Conservation (phyloP, 2,113 vertebrate genomes). For the Chaetorhynchus papuensis region DNA sequence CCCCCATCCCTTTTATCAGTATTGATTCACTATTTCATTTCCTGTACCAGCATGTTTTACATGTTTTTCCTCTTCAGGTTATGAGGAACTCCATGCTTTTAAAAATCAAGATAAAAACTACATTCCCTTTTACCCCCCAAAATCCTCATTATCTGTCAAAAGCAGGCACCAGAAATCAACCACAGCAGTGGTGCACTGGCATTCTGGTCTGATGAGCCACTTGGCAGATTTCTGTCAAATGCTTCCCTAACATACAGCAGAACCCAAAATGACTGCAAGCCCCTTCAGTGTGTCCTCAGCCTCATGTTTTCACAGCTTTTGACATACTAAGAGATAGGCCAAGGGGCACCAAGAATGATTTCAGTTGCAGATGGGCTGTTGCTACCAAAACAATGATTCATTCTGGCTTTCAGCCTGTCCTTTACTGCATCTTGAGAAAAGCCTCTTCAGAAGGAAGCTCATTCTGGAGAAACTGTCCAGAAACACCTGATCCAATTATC, state of each 20-base stretch:
- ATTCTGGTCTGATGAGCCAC: not conserved
- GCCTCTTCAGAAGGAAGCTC: not conserved
- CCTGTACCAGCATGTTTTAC: not conserved
- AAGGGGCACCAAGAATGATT: not conserved
- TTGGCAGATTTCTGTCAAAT: not conserved
- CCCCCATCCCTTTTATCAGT: not conserved
- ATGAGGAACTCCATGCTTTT: not conserved
- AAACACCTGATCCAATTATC: not conserved
- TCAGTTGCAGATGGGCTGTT: not conserved
- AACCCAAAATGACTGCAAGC: not conserved
- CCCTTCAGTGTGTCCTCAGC: not conserved
- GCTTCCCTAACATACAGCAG: not conserved
- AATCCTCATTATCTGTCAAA: not conserved
- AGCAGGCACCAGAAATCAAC: not conserved
- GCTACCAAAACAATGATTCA: not conserved
- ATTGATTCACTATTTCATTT: not conserved
- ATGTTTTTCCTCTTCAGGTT: not conserved
- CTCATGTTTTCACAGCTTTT: not conserved
- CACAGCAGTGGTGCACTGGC: not conserved
- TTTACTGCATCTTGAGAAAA: not conserved
- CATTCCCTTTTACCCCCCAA: not conserved
- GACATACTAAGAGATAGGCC: not conserved
- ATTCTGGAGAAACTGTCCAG: not conserved
- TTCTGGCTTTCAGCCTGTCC: not conserved
- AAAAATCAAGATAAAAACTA: not conserved